Percentiles rank a stretch among this genome's conserved stretches.
Conservation (phyloP, 2,797 vertebrate genomes). For the Eidolon dupreanum region DNA sequence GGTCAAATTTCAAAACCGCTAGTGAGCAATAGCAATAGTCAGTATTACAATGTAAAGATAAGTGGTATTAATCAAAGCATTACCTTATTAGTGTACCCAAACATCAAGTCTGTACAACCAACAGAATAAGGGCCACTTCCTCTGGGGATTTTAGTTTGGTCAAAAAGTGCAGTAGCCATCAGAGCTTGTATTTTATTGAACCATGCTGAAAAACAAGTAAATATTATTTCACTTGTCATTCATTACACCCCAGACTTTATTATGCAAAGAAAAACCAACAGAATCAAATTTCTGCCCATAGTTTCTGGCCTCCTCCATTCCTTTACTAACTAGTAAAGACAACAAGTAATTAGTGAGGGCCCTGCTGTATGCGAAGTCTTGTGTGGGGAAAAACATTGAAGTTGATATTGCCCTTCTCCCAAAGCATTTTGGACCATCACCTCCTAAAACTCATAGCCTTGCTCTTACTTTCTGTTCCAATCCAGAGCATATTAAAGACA, state of each 20-base stretch:
- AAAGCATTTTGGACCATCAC: not conserved
- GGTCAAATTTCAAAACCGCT: not conserved
- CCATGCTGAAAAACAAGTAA: conserved; percentile 65
- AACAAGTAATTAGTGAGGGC: not conserved
- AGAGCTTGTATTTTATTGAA: conserved; percentile 45
- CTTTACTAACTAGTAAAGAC: not conserved
- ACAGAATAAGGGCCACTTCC: conserved; percentile 92
- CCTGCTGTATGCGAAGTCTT: not conserved
- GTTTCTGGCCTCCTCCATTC: not conserved
- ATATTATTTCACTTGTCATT: not conserved
- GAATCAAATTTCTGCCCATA: not conserved
- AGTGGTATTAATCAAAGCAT: not conserved
- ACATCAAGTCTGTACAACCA: conserved; percentile 96
- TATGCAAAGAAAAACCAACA: not conserved
- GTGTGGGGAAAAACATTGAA: not conserved
- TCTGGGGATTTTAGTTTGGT: conserved; percentile 89
- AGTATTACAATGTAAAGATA: not conserved
- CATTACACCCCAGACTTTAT: not conserved
- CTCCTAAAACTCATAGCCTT: not conserved
- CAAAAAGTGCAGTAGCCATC: conserved; percentile 86
- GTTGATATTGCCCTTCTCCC: not conserved
- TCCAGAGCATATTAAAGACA: not conserved
- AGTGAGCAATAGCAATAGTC: not conserved
- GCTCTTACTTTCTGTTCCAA: not conserved
- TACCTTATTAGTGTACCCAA: conserved; percentile 90